These are phyloP conservation scores for Anodontia alba DNA, from an alignment of 2,888 invertebrate species.

Conservation along the genomic window DNA sequence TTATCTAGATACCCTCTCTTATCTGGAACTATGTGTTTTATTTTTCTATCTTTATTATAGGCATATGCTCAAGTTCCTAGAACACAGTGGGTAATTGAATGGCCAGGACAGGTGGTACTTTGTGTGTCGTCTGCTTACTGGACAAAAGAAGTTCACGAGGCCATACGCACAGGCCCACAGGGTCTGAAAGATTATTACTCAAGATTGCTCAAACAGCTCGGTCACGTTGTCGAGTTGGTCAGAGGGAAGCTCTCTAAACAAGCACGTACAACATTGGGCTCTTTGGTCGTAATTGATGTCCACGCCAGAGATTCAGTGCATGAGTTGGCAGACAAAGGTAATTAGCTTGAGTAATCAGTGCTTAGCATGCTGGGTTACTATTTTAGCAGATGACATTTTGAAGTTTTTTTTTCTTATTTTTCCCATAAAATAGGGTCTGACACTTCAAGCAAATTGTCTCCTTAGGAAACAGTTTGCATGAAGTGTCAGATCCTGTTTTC, in stretches of 20 bases:
- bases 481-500: no score
- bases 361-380: no score
- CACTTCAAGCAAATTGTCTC: no score
- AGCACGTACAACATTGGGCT: slow-evolving; percentile 95
- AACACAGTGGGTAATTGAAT: slow-evolving; percentile 93
- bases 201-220: slow-evolving; percentile 88
- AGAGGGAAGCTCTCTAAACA: slow-evolving; percentile 94
- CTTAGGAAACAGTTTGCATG: no score
- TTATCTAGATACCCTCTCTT: no score
- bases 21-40: no score
- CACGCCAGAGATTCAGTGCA: slow-evolving; percentile 95
- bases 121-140: slow-evolving; percentile 92
- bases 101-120: slow-evolving; percentile 97
- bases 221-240: slow-evolving; percentile 91
- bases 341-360: neutral
- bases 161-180: slow-evolving; percentile 88
- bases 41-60: slow-evolving; percentile 63
- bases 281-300: slow-evolving; percentile 96
- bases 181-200: slow-evolving; percentile 88
- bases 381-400: no score
- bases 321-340: slow-evolving; percentile 85
- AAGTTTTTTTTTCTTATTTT: no score
- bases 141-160: slow-evolving; percentile 92
- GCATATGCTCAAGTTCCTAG: slow-evolving; percentile 85
- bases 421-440: no score